Conservation (phyloP, 2,888 invertebrate genomes). For the Augiades crinisus region DNA sequence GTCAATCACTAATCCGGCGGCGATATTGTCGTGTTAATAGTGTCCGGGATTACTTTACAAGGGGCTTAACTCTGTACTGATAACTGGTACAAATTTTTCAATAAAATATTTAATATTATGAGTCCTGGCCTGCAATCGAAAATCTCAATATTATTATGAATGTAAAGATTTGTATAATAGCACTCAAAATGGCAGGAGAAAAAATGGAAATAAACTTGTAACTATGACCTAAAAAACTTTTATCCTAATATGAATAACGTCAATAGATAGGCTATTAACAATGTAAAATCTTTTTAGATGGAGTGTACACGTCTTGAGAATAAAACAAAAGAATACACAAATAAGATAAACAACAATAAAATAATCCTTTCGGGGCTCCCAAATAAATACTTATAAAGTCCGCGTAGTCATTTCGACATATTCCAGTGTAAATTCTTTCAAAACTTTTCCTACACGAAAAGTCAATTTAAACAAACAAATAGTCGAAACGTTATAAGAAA, state of each 20-base stretch:
- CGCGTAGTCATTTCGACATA: not conserved
- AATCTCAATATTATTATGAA: no score
- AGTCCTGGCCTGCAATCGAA: no score
- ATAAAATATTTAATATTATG: not conserved
- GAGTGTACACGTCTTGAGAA: no score
- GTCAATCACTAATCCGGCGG: constrained; percentile 16
- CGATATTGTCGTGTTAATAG: constrained; percentile 20
- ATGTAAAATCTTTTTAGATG: no score
- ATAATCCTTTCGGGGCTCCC: not conserved
- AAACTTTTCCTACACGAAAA: constrained; percentile 1
- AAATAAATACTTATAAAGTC: not conserved
- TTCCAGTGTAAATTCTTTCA: not conserved
- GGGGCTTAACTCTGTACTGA: constrained; percentile 5
- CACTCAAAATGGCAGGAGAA: no score
- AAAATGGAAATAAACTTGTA: no score
- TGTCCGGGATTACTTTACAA: constrained; percentile 10
- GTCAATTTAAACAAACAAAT: constrained; percentile 7
- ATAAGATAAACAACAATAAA: not conserved
- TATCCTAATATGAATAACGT: no score
- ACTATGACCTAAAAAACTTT: no score
- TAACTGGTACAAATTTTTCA: not conserved
- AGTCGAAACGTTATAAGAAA: constrained; percentile 7
- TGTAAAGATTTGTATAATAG: no score
- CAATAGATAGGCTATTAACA: no score
- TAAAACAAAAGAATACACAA: no score